Evolutionary conservation across 1,140 invertebrate species (phyloP).

Genomic region (Meloidogyne exigua): DNA sequence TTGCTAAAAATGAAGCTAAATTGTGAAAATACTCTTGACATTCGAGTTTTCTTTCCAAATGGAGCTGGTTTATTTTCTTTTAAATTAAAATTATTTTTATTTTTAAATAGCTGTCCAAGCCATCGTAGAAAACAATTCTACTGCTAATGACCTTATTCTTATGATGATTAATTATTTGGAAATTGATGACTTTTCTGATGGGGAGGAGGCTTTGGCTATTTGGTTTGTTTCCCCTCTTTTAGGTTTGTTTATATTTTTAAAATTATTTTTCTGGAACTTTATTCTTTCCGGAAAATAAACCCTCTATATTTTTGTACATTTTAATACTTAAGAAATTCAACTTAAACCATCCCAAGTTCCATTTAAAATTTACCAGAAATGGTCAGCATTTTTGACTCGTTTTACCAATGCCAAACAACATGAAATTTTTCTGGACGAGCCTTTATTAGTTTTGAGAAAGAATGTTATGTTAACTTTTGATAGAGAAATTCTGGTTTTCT

Average conservation of each 20-base stretch:
- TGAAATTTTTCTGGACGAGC: conserved; percentile 48
- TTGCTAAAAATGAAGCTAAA: background rate
- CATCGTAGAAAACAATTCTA: conserved; percentile 36
- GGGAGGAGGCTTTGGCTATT: conserved; percentile 43
- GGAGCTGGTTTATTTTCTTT: conserved; percentile 37
- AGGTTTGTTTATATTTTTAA: conserved; percentile 13
- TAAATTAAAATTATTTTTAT: background rate
- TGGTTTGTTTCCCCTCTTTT: conserved; percentile 51
- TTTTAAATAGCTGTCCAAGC: conserved; percentile 50
- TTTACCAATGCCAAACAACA: conserved; percentile 46
- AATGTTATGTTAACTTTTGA: conserved; percentile 44
- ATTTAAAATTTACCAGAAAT: conserved; percentile 42
- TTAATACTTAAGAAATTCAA: conserved; percentile 45
- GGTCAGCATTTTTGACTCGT: conserved; percentile 43
- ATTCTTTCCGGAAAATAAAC: no score
- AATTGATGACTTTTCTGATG: conserved; percentile 40
- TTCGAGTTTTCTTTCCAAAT: conserved; percentile 51
- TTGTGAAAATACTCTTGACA: conserved; percentile 38
- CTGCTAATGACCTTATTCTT: conserved; percentile 32
- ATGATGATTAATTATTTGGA: conserved; percentile 47
- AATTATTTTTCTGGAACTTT: background rate
- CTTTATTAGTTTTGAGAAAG: conserved; percentile 43
- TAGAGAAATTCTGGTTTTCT: conserved; percentile 34
- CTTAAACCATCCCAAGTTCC: conserved; percentile 50
- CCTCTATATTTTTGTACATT: background rate